Evolutionary conservation across 2,113 vertebrate genomes (phyloP).

Genomic region (Pica pica): DNA sequence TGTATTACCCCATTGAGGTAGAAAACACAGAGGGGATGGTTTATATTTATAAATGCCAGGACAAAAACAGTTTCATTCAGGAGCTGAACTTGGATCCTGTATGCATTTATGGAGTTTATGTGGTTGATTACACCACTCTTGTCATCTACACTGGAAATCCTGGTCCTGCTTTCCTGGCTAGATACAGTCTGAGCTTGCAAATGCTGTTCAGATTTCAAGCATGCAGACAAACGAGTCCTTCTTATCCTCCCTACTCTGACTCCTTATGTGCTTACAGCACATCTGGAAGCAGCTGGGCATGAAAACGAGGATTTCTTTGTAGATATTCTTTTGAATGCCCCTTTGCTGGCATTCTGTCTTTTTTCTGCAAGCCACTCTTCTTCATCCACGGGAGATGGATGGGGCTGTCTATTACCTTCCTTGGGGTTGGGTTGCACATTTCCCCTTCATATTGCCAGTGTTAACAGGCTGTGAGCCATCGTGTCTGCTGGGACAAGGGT

Average conservation of each 20-base stretch:
- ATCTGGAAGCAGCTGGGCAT: background rate
- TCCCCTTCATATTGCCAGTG: background rate
- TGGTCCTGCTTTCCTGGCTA: background rate
- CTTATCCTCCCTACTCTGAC: background rate
- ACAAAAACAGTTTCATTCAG: background rate
- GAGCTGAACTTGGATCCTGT: background rate
- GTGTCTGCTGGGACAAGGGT: fast-evolving
- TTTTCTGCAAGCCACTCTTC: background rate
- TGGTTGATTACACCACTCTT: background rate
- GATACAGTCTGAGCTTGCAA: background rate
- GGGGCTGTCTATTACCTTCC: background rate
- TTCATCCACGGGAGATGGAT: background rate
- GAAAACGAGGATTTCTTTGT: background rate
- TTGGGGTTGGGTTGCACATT: background rate
- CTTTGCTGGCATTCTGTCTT: background rate
- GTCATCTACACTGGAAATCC: background rate
- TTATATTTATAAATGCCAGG: background rate
- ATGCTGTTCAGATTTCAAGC: background rate
- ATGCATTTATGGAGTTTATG: background rate
- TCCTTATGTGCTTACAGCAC: background rate
- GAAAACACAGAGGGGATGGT: background rate
- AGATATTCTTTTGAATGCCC: background rate
- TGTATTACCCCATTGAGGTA: background rate
- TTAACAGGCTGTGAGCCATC: background rate
- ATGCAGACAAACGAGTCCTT: background rate